Base-by-base conservation (phyloP, 2,888 invertebrate genomes). In the Coecobrya sp. region DNA sequence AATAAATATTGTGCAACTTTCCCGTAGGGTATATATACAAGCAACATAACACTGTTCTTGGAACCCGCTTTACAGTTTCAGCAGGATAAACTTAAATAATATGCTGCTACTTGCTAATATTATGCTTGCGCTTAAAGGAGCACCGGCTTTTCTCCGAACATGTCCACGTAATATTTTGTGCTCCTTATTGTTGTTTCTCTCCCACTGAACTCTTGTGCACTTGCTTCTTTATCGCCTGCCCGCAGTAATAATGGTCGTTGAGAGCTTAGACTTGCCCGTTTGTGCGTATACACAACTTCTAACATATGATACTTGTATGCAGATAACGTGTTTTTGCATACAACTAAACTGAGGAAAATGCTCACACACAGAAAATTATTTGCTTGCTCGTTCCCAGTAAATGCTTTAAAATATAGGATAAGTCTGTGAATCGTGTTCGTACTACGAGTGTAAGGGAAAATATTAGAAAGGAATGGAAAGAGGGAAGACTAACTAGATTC, bases 1-100 rank as follows among this genome's bases (percentile, higher is more conserved):
- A 91, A 91, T 91, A 91, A 91, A 91, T 91, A 91, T 91, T 91
- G 91, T 86, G 85, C 52, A 90, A 90, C 85, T 59, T 91, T 91
- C 45, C 91, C 86, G 11, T 36, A 36, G 81, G 91, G 81, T 30
- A 45, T 19, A 45, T 19, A n/a, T n/a, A 65, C 65, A 52, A 10
- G 25, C 36, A 76, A n/a, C 5, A 49, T 45, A 13, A 16, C 55
- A 27, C 16, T 59, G 55, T 19, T 11, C 45, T 7, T 36, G 68
- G 27, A 36, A 36, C 7, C n/a, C 68, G 36, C 42, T 73, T 73
- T 73, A 45, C 73, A 27, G 22, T 70, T 70, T 70, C 36, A 22
- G 59, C 19, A 27, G 30, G 19, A 73, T 73, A 27, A 4, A 42
- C 19, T 49, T 25, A 49, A 76, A 76, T 11, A 13, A 19, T 73